phyloP scores from a whole-genome alignment of 2,888 invertebrate genomes.

The Pinctada fucata region DNA sequence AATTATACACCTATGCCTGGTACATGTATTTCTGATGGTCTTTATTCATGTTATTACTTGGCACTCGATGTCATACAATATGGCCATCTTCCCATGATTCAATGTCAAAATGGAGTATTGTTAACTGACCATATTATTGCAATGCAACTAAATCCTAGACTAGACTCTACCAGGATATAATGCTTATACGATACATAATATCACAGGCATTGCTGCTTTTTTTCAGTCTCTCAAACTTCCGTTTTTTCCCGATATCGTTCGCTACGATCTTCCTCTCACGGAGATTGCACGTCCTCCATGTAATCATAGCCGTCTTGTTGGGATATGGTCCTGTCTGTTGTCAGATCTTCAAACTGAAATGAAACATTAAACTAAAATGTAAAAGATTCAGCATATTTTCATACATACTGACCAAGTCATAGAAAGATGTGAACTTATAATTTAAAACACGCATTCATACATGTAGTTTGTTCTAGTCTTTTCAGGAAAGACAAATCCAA shows the following conservation, averaged over 20 bases:
- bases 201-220: not conserved
- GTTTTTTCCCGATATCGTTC: not conserved
- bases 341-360: conserved; percentile 72
- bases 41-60: too few relatives aligned
- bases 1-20: too few relatives aligned
- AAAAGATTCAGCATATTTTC: not conserved
- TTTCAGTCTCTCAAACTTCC: not conserved
- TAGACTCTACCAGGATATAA: not conserved
- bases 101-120: too few relatives aligned
- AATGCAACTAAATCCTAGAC: not conserved
- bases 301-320: conserved; percentile 74
- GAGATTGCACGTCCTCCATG: conserved; percentile 70
- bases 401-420: not conserved
- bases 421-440: not conserved
- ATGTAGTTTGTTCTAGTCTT: not conserved
- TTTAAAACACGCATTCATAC: not conserved
- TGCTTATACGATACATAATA: not conserved
- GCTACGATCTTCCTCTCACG: conserved; percentile 31
- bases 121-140: too few relatives aligned
- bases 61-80: too few relatives aligned
- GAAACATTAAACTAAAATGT: conserved; percentile 5
- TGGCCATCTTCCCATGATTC: too few relatives aligned
- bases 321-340: conserved; percentile 73
- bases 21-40: too few relatives aligned
- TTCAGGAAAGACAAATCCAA: not conserved